Evolutionary conservation across 2,113 vertebrate species (phyloP), one percentile per base, ranked within the genome.

Genomic region (Helogale parvula): DNA sequence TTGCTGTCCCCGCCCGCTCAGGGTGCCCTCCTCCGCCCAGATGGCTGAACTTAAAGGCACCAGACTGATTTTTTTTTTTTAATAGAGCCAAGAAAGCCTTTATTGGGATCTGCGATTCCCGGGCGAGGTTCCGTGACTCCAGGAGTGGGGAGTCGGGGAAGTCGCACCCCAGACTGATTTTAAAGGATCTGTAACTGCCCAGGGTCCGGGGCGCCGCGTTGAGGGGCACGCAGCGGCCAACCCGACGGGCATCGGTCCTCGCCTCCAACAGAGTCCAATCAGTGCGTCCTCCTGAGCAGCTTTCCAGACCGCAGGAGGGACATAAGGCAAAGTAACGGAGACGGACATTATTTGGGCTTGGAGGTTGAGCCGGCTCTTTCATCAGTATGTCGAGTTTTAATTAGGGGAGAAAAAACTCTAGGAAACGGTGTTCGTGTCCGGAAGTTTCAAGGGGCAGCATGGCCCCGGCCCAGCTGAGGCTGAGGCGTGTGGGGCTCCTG

Each of bases 191-290:
- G 8, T 72, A 1, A 52, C 10, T n/a, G 38, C 38, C 35, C 11
- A 1, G 38, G 14, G 79, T 80, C 89, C 12, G 47, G 71, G 81
- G 98, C 93, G 94, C 96, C 84, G 81, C 89, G 84, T 97, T 97
- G 76, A 98, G 74, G 91, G 94, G 76, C 41, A 66, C 96, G 92
- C 95, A 96, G 87, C 27, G 82, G 65, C 92, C 25, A 95, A 96
- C 93, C 65, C 69, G 17, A 21, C 93, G 45, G 88, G 83, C 94
- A 94, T 95, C 92, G 69, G 4, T 11, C 71, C 89, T 66, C 33
- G 41, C 27, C 54, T 60, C 8, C 23, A 5, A 33, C 82, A 57
- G 63, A 50, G 33, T 14, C 2, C 13, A 66, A 66, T 1, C 81
- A 19, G 0, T 9, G 16, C 19, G 38, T 23, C 65, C 85, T 85